Percentiles rank a stretch among this genome's conserved stretches.
phyloP scores from a whole-genome alignment of 2,888 invertebrate species.

The Unio pictorum region DNA sequence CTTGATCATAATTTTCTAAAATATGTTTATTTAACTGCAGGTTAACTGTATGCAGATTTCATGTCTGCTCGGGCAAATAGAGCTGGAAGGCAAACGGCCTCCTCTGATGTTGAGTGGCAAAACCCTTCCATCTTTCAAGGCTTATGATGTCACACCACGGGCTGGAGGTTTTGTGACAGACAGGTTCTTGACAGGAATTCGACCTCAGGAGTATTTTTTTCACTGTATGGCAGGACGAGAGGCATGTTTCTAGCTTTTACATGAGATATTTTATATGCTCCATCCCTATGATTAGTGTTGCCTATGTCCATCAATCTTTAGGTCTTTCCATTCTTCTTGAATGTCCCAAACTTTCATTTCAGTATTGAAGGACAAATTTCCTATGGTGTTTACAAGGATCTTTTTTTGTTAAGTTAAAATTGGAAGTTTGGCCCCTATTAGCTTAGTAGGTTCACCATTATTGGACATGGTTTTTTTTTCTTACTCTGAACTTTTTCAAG shows the following conservation, averaged over 20 bases:
- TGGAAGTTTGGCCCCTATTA: too few species aligned
- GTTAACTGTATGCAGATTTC: conserved; percentile 99
- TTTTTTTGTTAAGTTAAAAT: too few species aligned
- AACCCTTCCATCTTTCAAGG: conserved; percentile 89
- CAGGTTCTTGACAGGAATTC: conserved; percentile 97
- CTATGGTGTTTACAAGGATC: too few species aligned
- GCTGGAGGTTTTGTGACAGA: conserved; percentile 98
- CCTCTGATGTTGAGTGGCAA: conserved; percentile 95
- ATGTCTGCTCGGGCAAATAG: conserved; percentile 96
- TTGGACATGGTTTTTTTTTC: too few species aligned
- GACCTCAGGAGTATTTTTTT: conserved; percentile 98
- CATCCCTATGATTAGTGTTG: neutral
- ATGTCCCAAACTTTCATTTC: neutral
- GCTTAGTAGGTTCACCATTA: too few species aligned
- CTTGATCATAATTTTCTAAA: conserved; percentile 3
- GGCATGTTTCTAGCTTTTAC: conserved; percentile 73
- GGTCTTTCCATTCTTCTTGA: neutral
- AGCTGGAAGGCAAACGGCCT: conserved; percentile 97
- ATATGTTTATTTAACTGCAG: conserved; percentile 45
- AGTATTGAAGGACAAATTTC: too few species aligned
- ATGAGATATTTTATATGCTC: neutral
- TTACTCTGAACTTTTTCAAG: too few species aligned
- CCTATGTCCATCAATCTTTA: neutral
- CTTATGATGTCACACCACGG: conserved; percentile 89
- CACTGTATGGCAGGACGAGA: conserved; percentile 99